Conservation (phyloP, 2,888 invertebrate species). For the Eueremaeus valkanovi region DNA sequence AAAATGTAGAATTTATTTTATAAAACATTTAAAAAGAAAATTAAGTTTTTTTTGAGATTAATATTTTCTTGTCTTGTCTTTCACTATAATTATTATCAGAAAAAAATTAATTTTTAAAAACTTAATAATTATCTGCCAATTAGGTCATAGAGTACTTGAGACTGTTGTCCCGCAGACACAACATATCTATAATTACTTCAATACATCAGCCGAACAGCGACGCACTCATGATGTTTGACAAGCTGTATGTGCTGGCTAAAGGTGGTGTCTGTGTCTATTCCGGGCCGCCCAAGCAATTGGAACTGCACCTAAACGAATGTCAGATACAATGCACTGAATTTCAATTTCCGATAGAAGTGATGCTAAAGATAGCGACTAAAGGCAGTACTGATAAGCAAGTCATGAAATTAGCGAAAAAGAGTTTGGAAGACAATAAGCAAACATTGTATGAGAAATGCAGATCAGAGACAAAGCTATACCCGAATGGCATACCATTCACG, state of each 20-base stretch:
- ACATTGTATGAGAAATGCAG: background rate
- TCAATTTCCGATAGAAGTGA: conserved; percentile 7
- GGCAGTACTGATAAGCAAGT: background rate
- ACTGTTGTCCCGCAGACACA: conserved; percentile 18
- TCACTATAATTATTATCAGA: no score
- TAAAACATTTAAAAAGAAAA: no score
- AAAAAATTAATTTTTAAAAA: no score
- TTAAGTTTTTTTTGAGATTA: no score
- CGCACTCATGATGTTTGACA: conserved; percentile 13
- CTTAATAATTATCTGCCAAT: background rate
- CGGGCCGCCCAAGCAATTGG: background rate
- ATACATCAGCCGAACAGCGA: conserved; percentile 30
- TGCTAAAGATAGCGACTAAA: conserved; percentile 16
- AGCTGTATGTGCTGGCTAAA: conserved; percentile 9
- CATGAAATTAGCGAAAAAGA: conserved; percentile 4
- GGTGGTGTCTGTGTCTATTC: conserved; percentile 15
- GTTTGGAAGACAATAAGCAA: conserved; percentile 1
- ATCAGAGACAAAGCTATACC: background rate
- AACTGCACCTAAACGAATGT: background rate
- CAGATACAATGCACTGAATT: conserved; percentile 2
- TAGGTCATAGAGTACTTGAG: conserved; percentile 28
- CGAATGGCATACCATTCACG: conserved; percentile 15
- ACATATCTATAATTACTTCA: conserved; percentile 12
- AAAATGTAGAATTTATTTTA: no score
- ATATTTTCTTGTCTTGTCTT: no score